These are phyloP conservation scores for Melanotaenia trifasciata DNA, from an alignment of 2,797 vertebrate species.

Conservation along the genomic window DNA sequence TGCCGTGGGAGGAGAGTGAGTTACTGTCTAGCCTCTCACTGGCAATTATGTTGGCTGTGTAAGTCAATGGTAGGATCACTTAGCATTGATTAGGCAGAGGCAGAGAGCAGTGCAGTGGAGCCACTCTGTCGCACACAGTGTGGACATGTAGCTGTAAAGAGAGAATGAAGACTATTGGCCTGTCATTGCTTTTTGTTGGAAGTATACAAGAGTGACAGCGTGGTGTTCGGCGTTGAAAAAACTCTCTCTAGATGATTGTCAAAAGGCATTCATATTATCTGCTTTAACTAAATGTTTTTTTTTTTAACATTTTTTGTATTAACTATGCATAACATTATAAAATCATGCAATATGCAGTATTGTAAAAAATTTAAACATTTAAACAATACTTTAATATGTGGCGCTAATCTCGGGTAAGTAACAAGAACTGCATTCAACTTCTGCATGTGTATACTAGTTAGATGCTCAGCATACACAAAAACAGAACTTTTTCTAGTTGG, in stretches of 20 bases:
- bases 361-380: too few relatives aligned
- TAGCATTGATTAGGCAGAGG: constrained; percentile 86
- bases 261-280: neutral
- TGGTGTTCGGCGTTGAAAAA: constrained; percentile 1
- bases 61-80: constrained; percentile 88
- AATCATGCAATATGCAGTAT: neutral
- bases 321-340: neutral
- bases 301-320: too few relatives aligned
- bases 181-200: constrained; percentile 35
- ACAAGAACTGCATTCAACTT: neutral
- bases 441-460: neutral
- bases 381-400: too few relatives aligned
- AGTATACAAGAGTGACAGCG: neutral
- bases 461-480: neutral
- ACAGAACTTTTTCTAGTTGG: neutral
- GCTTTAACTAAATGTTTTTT: constrained; percentile 1
- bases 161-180: constrained; percentile 30
- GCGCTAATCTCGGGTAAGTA: too few relatives aligned
- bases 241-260: neutral
- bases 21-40: constrained; percentile 85
- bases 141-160: constrained; percentile 54
- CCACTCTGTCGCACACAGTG: constrained; percentile 58
- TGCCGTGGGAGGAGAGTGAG: constrained; percentile 81
- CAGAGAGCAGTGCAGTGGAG: constrained; percentile 72
- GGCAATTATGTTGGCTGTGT: constrained; percentile 86